Evolutionary conservation across 2,797 vertebrate genomes (phyloP).

Genomic region (Lacerta bilineata): DNA sequence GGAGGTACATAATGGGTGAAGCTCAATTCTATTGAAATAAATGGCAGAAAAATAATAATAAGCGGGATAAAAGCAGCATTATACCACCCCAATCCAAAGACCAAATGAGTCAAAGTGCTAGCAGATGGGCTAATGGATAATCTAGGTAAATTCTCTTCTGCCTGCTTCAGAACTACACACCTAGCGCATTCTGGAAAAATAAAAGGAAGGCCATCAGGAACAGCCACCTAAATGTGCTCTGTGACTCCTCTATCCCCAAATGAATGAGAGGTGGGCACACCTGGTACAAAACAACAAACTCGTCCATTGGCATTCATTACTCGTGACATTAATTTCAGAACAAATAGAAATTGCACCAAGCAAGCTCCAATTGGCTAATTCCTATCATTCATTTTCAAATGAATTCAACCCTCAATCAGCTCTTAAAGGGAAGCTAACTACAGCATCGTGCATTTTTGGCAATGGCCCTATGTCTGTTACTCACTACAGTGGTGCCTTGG

Average conservation of each 20-base stretch:
- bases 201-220: background rate
- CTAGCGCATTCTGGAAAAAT: background rate
- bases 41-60: background rate
- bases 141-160: background rate
- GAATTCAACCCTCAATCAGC: background rate
- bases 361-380: background rate
- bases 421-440: background rate
- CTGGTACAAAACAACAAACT: background rate
- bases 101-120: background rate
- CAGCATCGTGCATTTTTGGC: background rate
- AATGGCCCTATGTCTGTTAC: background rate
- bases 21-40: constrained; percentile 1
- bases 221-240: background rate
- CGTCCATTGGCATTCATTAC: background rate
- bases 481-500: background rate
- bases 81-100: background rate
- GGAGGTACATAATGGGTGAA: constrained; percentile 12
- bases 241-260: background rate
- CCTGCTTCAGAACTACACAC: background rate
- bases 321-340: background rate
- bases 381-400: background rate
- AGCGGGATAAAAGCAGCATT: background rate
- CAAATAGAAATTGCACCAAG: background rate
- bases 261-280: background rate
- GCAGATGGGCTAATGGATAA: background rate